Base-by-base conservation (phyloP, 2,888 invertebrate species). In the Rugalucina vietnamica region DNA sequence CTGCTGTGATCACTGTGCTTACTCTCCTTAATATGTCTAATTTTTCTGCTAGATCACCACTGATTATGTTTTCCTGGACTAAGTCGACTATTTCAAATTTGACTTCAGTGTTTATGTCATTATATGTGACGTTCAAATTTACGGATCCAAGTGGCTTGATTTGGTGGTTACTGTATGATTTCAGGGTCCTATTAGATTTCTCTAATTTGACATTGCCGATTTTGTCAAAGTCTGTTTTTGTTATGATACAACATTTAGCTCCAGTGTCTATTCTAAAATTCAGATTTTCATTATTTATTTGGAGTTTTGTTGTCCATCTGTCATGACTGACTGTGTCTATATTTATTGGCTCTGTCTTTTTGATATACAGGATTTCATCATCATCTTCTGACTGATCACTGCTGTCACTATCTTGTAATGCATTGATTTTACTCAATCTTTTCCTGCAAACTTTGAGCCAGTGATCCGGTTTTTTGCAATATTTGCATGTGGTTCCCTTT, bases 401-500 rank as follows among this genome's bases (percentile, higher is more conserved):
- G 32, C 36, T 36, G 24, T 34, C 69, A 69, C 34, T 69, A 18
- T 21, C 54, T 54, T 54, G 10, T 12, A 54, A 12, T 18, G 29
- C 49, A 39, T 36, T 60, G 21, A 39, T 49, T 32, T 49, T 54
- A n/a, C 24, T 71, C 43, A 32, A 34, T 49, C 29, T 81, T 81
- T 34, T n/a, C n/a, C 65, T 39, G 74, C 77, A 82, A 2, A 74
- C 57, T 37, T 36, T 69, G n/a, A 43, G n/a, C 83, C 86, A 83
- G 39, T 86, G 83, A 72, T 86, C 60, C 29, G 29, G 60, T 82
- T 74, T 54, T n/a, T 74, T 78, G 49, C 85, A 85, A 27, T 70
- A 82, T 24, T 76, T 79, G 49, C 84, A 82, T 37, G 4, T 71
- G n/a, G 78, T 78, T 34, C 80, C 81, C 14, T 50, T 29, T 69